Base-by-base conservation (phyloP, 2,113 vertebrate genomes). In the Rhabdomys dilectus region DNA sequence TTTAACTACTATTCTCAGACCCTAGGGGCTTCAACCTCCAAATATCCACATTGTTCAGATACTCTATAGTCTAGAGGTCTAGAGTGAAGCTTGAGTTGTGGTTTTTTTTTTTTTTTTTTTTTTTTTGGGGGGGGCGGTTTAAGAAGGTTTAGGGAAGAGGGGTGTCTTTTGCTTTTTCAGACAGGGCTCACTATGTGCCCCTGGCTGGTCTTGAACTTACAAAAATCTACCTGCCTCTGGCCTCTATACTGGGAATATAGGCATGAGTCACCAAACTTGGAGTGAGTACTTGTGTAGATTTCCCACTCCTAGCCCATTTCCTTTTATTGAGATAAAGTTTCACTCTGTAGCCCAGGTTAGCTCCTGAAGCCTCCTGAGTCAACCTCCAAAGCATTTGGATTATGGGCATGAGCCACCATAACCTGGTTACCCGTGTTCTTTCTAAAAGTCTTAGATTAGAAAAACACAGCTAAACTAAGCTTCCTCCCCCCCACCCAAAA, bases 401-500 rank as follows among this genome's bases (percentile, higher is more conserved):
- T 51, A 68, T 64, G 5, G 42, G 42, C 62, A 87, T 51, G 6
- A 87, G 31, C 19, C 42, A 86, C 62, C 84, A 87, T 68, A 48
- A 48, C 62, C 60, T 86, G 60, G 15, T n/a, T 62, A 45, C 21
- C 16, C 82, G 16, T 62, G 16, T 29, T 94, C 66, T 56, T 91
- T 88, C 70, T 39, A 34, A 48, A 66, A 72, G 53, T 81, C 22
- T 81, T 89, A 89, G 17, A 12, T 81, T 89, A 89, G 34, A 93
- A 91, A 93, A 91, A 91, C 24, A 95, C 22, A 88, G 2, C 66
- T 87, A 82, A 16, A 91, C 82, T 82, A 94, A 88, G 39, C 53
- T 62, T 39, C 73, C 72, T 84, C 72, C 48, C 58, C 51, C 64
- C 29, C 5, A 8, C 22, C 60, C 7, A 62, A 96, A 76, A 89